Conservation (phyloP, 2,113 vertebrate species). For the Chloebia gouldiae region DNA sequence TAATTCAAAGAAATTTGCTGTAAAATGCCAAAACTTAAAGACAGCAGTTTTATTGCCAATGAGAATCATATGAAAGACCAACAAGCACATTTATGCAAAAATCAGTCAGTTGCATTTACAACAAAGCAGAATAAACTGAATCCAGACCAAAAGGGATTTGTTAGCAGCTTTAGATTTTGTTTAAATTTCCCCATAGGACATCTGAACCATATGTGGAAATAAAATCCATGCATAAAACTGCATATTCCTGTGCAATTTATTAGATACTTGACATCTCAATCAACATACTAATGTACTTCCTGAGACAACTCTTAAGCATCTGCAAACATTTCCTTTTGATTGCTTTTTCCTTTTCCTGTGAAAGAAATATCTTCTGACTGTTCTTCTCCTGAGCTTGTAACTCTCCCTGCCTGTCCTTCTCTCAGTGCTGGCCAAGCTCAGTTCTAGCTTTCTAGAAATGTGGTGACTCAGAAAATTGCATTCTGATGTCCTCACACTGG, state of each 20-base stretch:
- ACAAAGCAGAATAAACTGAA: not conserved
- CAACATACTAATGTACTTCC: constrained; percentile 25
- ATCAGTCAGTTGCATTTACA: not conserved
- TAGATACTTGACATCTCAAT: constrained; percentile 32
- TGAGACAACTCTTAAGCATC: not conserved
- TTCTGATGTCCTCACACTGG: not conserved
- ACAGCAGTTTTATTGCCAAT: not conserved
- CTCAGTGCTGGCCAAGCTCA: not conserved
- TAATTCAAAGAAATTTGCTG: not conserved
- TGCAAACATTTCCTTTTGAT: constrained; percentile 8
- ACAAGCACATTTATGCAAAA: not conserved
- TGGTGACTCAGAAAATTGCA: not conserved
- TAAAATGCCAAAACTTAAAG: not conserved
- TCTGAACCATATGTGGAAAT: constrained; percentile 5
- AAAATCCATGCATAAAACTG: constrained; percentile 11
- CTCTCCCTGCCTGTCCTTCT: not conserved
- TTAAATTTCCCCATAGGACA: constrained; percentile 16
- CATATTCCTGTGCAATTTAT: constrained; percentile 22
- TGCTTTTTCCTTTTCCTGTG: constrained; percentile 1
- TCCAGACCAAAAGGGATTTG: constrained; percentile 2
- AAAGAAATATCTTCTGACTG: not conserved
- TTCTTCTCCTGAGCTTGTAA: not conserved
- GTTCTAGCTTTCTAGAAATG: not conserved
- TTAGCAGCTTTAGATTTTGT: not conserved
- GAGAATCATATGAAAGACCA: not conserved